Percentiles rank a stretch among this genome's conserved stretches.
These are phyloP conservation scores for Borostomias antarcticus DNA, from an alignment of 2,797 vertebrate genomes.

Conservation along the genomic window DNA sequence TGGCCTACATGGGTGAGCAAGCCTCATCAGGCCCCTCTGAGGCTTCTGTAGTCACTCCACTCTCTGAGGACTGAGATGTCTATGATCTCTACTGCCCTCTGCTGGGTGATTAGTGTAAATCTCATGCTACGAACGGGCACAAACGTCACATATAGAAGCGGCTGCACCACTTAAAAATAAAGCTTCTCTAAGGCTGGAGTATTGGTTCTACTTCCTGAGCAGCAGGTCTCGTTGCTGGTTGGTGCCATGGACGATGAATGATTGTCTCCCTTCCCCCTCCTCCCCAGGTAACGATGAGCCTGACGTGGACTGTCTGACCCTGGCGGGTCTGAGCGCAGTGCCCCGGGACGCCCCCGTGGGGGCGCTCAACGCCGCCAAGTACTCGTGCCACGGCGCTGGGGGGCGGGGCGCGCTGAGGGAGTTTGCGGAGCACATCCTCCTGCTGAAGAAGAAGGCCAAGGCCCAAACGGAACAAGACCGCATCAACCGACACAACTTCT, in stretches of 20 bases:
- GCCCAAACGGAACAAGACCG: slow-evolving; percentile 63
- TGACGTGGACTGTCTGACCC: slow-evolving; percentile 83
- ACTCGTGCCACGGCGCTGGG: slow-evolving; percentile 75
- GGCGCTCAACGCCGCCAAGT: slow-evolving; percentile 80
- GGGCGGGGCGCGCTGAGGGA: slow-evolving; percentile 85
- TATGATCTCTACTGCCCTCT: neutral
- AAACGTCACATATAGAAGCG: no score
- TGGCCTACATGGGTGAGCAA: slow-evolving; percentile 87
- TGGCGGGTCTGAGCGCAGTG: slow-evolving; percentile 82
- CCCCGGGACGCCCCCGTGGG: slow-evolving; percentile 75
- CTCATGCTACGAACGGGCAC: neutral
- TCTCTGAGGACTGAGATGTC: neutral
- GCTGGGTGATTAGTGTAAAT: neutral
- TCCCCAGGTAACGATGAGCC: slow-evolving; percentile 79
- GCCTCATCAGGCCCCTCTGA: no score
- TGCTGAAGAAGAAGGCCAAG: slow-evolving; percentile 79
- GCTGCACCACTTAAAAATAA: no score
- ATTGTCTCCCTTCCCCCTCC: no score
- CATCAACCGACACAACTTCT: slow-evolving; percentile 32
- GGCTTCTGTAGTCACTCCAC: no score
- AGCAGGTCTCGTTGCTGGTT: no score
- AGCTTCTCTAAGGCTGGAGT: no score
- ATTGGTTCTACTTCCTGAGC: neutral
- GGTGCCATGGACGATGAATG: no score
- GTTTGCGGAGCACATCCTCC: slow-evolving; percentile 86